These are phyloP conservation scores for Vanessa cardui DNA, from an alignment of 2,888 invertebrate species.

Conservation along the genomic window DNA sequence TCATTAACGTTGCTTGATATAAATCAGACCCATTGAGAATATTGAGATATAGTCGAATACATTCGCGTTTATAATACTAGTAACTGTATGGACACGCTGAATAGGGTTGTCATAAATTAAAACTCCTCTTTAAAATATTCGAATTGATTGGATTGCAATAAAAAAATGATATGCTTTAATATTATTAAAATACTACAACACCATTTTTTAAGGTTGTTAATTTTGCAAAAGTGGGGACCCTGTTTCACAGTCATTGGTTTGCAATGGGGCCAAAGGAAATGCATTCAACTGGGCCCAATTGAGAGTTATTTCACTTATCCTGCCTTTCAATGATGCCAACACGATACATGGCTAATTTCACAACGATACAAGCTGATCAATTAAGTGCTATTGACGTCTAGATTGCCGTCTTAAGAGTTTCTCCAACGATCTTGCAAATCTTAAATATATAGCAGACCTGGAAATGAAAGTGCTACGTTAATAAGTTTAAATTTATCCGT, in stretches of 20 bases:
- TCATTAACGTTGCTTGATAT: background rate
- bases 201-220: slow-evolving; percentile 4
- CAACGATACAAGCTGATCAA: slow-evolving; percentile 31
- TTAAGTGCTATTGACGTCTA: slow-evolving; percentile 23
- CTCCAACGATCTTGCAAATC: background rate
- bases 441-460: background rate
- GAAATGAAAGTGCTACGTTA: slow-evolving; percentile 8
- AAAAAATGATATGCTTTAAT: too few relatives aligned
- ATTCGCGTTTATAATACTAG: slow-evolving; percentile 21
- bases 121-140: background rate
- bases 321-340: slow-evolving; percentile 45
- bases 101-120: slow-evolving; percentile 14
- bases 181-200: background rate
- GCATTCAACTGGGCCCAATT: slow-evolving; percentile 48
- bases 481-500: slow-evolving; percentile 14
- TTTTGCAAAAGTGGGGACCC: slow-evolving; percentile 19
- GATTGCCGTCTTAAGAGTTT: slow-evolving; percentile 15
- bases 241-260: slow-evolving; percentile 40
- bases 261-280: slow-evolving; percentile 48
- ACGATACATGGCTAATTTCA: slow-evolving; percentile 37
- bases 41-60: slow-evolving; percentile 26
- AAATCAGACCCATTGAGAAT: slow-evolving; percentile 5
- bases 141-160: too few relatives aligned
- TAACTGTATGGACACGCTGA: slow-evolving; percentile 16
- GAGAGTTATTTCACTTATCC: slow-evolving; percentile 48